phyloP scores from a whole-genome alignment of 2,797 vertebrate genomes.

The Fundulus diaphanus region DNA sequence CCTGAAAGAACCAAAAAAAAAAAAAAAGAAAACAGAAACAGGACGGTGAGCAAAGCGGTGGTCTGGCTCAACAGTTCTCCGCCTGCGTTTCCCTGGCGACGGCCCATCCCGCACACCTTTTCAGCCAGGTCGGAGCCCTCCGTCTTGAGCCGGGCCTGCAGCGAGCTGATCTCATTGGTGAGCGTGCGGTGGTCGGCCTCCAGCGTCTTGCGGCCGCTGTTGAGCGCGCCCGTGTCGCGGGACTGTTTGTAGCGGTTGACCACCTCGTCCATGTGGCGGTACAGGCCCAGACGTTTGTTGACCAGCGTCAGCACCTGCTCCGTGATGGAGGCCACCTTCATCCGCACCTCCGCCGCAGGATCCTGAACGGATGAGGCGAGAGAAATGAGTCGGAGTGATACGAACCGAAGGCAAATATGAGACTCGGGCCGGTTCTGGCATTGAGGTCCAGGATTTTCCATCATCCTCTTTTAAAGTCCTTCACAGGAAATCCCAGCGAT shows the following conservation, averaged over 20 bases:
- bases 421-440: too few relatives aligned
- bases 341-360: constrained; percentile 95
- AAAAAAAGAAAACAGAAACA: background rate
- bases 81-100: background rate
- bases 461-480: too few relatives aligned
- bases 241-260: constrained; percentile 97
- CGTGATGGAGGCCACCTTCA: constrained; percentile 99
- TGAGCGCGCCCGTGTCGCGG: constrained; percentile 91
- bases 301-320: constrained; percentile 97
- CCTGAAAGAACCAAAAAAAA: constrained; percentile 74
- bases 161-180: constrained; percentile 88
- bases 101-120: constrained; percentile 80
- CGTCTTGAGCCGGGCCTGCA: constrained; percentile 93
- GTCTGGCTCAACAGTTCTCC: background rate
- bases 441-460: too few relatives aligned
- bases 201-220: constrained; percentile 91
- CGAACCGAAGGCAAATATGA: too few relatives aligned
- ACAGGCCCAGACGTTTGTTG: constrained; percentile 95
- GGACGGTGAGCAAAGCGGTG: background rate
- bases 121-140: constrained; percentile 96
- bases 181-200: constrained; percentile 93
- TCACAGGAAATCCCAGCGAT: too few relatives aligned
- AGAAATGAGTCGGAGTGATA: too few relatives aligned
- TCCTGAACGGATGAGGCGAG: constrained; percentile 88
- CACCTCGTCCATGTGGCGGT: constrained; percentile 95